Evolutionary conservation across 2,113 vertebrate species (phyloP).

Genomic region (Benitochromis conjunctus): DNA sequence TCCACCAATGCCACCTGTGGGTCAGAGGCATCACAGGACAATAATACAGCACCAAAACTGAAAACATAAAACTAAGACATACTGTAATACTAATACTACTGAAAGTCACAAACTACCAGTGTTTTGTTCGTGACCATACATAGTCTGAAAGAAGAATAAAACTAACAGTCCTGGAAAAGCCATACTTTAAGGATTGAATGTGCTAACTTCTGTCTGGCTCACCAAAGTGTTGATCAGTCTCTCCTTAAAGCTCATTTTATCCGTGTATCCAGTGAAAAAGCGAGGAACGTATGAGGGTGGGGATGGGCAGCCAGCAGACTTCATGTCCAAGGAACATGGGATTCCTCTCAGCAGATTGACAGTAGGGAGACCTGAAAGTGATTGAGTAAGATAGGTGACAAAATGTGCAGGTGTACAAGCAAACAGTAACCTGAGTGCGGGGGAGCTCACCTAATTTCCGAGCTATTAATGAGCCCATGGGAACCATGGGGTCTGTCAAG

Average conservation of each 20-base stretch:
- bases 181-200: no score
- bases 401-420: neutral
- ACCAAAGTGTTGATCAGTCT: slow-evolving; percentile 74
- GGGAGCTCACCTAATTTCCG: slow-evolving; percentile 49
- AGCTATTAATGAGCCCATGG: slow-evolving; percentile 55
- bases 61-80: neutral
- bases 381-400: neutral
- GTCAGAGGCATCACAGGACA: neutral
- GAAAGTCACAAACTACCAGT: no score
- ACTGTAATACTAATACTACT: no score
- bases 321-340: slow-evolving; percentile 56
- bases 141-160: no score
- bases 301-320: slow-evolving; percentile 60
- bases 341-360: slow-evolving; percentile 70
- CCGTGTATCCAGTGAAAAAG: slow-evolving; percentile 67
- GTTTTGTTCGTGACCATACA: no score
- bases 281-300: slow-evolving; percentile 76
- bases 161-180: no score
- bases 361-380: slow-evolving; percentile 47
- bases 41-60: neutral
- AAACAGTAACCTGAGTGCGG: neutral
- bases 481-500: slow-evolving; percentile 65
- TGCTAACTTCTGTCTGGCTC: neutral
- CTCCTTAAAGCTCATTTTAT: slow-evolving; percentile 80
- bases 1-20: slow-evolving; percentile 67